A percentile compares a stretch with the other conserved stretches of the same genome.
Evolutionary conservation across 1,140 invertebrate genomes (phyloP).

Genomic region (Formica exsecta): DNA sequence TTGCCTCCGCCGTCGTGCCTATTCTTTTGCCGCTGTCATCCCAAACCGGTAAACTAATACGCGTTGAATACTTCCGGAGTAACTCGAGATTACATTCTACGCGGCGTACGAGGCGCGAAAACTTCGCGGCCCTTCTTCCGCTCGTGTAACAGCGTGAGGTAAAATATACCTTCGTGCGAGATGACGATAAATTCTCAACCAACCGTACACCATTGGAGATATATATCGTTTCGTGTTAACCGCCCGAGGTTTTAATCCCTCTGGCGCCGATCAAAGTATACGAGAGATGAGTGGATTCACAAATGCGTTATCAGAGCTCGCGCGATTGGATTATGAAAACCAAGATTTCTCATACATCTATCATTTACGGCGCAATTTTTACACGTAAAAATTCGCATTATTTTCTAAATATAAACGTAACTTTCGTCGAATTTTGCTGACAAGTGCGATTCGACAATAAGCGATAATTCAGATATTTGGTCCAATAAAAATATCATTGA

Average conservation of each 20-base stretch:
- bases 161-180: slow-evolving; percentile 23
- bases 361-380: not conserved
- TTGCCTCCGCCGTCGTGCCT: not conserved
- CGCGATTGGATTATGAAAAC: slow-evolving; percentile 13
- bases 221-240: slow-evolving; percentile 46
- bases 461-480: too few relatives aligned
- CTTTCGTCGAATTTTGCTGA: not conserved
- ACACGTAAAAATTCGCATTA: not conserved
- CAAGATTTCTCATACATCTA: not conserved
- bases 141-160: slow-evolving; percentile 42
- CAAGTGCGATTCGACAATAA: not conserved
- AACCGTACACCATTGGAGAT: slow-evolving; percentile 22
- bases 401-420: not conserved
- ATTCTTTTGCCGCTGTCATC: slow-evolving; percentile 40
- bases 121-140: slow-evolving; percentile 23
- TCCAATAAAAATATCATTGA: too few relatives aligned
- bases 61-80: slow-evolving; percentile 47
- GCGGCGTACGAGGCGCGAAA: slow-evolving; percentile 8
- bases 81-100: slow-evolving; percentile 31
- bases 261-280: slow-evolving; percentile 28
- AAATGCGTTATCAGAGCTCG: slow-evolving; percentile 22
- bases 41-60: slow-evolving; percentile 34
- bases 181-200: slow-evolving; percentile 46
- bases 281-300: slow-evolving; percentile 17
- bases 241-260: slow-evolving; percentile 18